Evolutionary conservation across 2,113 vertebrate genomes (phyloP).

Genomic region (Daubentonia madagascariensis): DNA sequence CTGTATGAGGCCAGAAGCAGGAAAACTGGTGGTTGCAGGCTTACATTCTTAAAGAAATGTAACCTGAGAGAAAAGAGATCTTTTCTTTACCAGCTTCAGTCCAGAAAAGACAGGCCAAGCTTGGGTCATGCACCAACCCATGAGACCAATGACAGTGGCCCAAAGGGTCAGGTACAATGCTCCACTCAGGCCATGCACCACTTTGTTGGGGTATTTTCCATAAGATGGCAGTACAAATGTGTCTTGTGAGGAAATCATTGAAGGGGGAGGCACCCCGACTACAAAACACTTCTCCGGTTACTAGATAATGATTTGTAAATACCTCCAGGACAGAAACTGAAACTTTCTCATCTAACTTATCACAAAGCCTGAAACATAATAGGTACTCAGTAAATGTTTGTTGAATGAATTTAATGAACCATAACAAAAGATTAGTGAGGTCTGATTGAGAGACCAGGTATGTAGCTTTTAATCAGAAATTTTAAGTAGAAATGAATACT

Average conservation of each 20-base stretch:
- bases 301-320: not conserved
- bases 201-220: not conserved
- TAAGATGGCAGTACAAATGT: not conserved
- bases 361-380: not conserved
- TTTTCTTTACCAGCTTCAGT: not conserved
- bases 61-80: not conserved
- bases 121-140: not conserved
- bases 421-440: not conserved
- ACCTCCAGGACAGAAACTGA: not conserved
- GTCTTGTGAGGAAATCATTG: not conserved
- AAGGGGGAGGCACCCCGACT: not conserved
- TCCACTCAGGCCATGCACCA: not conserved
- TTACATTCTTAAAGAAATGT: not conserved
- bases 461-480: not conserved
- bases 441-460: not conserved
- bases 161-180: not conserved
- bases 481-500: constrained; percentile 2
- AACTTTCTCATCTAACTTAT: not conserved
- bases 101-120: not conserved
- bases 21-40: not conserved
- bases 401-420: not conserved
- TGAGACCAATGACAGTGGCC: not conserved
- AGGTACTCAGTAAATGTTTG: not conserved
- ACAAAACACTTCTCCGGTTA: not conserved
- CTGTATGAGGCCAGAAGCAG: not conserved